Evolutionary conservation across 2,797 vertebrate genomes (phyloP), one percentile per base, ranked within the genome.

Genomic region (Falco concolor): DNA sequence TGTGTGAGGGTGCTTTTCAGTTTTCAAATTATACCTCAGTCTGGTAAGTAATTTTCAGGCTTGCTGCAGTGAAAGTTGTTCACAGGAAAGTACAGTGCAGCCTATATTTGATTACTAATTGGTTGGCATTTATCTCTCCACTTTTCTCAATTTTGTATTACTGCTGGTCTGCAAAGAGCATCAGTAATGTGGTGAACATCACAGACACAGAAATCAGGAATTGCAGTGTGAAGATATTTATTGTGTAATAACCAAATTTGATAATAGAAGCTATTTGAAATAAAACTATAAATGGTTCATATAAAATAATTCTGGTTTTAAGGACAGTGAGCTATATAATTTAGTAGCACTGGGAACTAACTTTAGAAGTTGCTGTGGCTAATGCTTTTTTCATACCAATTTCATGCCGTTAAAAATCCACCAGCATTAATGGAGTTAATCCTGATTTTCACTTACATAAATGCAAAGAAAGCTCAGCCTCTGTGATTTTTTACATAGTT

Each of bases 401-500:
- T 95, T 97, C 86, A 93, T 77, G 85, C 70, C 79, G 18, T 40
- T 93, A 74, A 93, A 94, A 83, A 49, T 90, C 32, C 20, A 68
- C 91, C 68, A 54, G 83, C 38, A 8, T 87, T 86, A 96, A 87
- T 54, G 36, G 91, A 94, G 84, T 96, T 97, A 95, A 95, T 92
- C 65, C 54, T 75, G 36, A 47, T 90, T 92, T 94, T 83, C 38
- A 65, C 75, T 82, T 90, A 79, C 68, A 89, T 75, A 74, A 85
- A 75, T 73, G 76, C 67, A 89, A 88, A 69, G 87, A 69, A 90
- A 82, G 34, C 40, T 86, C 76, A 69, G 73, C 52, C 40, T 78
- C 30, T 13, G 30, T 88, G 52, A 57, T 82, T 70, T 68, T 90
- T 90, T 83, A 74, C 44, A 17, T 42, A 45, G 38, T 94, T 96